Conservation (phyloP, 2,113 vertebrate genomes). For the Argyrosomus japonicus region DNA sequence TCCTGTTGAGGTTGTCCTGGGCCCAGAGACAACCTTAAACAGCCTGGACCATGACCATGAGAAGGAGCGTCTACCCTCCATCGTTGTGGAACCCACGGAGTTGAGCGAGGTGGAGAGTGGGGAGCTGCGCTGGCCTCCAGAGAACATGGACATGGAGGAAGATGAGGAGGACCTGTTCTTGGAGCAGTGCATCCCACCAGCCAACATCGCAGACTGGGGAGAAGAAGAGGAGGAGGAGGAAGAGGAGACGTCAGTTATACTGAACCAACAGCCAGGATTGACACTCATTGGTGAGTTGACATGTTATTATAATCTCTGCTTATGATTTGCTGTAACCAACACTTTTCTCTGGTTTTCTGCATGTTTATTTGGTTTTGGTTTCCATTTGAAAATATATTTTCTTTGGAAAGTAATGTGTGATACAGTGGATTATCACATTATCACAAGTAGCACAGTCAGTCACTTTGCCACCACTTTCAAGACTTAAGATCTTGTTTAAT, state of each 20-base stretch:
- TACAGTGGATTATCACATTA: not conserved
- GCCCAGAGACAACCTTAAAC: slow-evolving; percentile 61
- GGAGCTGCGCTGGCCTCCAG: slow-evolving; percentile 87
- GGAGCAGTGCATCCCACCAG: slow-evolving; percentile 85
- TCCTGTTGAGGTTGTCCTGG: slow-evolving; percentile 77
- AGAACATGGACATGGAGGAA: slow-evolving; percentile 80
- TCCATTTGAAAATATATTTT: not conserved
- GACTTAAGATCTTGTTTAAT: not conserved
- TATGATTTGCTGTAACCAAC: not conserved
- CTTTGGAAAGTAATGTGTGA: not conserved
- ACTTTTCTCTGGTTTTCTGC: not conserved
- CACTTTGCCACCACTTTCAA: not conserved
- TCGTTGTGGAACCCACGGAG: slow-evolving; percentile 87
- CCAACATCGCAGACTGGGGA: slow-evolving; percentile 85
- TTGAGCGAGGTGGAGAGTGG: slow-evolving; percentile 88
- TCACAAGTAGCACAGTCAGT: too few species aligned
- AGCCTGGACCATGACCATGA: slow-evolving; percentile 61
- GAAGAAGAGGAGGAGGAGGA: slow-evolving; percentile 70
- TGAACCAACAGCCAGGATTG: slow-evolving; percentile 73
- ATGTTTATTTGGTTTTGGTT: too few species aligned
- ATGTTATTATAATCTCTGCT: not conserved
- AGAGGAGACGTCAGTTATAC: slow-evolving; percentile 70
- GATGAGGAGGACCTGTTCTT: slow-evolving; percentile 86
- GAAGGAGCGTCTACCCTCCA: slow-evolving; percentile 86
- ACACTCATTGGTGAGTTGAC: slow-evolving; percentile 79